Evolutionary conservation across 2,113 vertebrate species (phyloP), one percentile per base, ranked within the genome.

Genomic region (Merops nubicus): DNA sequence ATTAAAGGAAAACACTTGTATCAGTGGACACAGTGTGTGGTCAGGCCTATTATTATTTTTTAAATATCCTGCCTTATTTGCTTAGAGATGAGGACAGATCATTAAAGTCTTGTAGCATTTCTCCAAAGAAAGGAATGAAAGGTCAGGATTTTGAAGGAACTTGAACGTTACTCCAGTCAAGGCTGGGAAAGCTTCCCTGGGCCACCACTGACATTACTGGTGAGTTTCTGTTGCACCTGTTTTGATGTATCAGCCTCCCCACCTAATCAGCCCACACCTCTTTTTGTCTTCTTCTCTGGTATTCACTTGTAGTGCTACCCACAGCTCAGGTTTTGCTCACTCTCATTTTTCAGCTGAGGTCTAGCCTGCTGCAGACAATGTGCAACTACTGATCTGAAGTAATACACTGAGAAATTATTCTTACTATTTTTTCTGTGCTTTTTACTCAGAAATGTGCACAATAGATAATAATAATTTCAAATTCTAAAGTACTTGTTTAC

Each of bases 101-200:
- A 62, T 69, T 69, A 38, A 38, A 60, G 42, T 65, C 72, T 53
- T 42, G 9, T 26, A 65, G 25, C 21, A 40, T 31, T 68, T 82
- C 56, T 81, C 28, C 51, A 70, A 73, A 70, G 22, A 42, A 75
- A 64, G 43, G 20, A 63, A n/a, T 38, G 18, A 87, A 60, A 31
- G 12, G 43, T 77, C 21, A 18, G 40, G n/a, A 31, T 50, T 74
- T 70, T 85, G 3, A 67, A 79, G 22, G 34, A 75, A 34, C 6
- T 48, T 82, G 8, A 43, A 9, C 5, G 0, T 67, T 91, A 17
- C 4, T 62, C n/a, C 0, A 0, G 7, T 64, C 34, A 80, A 47
- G 34, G 26, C 48, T 92, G 48, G 57, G 60, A 64, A 59, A 88
- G 36, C 64, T 57, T 84, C 8, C 12, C 38, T 48, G 67, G 59